Conservation (phyloP, 2,888 invertebrate genomes). For the Dioctria rufipes region DNA sequence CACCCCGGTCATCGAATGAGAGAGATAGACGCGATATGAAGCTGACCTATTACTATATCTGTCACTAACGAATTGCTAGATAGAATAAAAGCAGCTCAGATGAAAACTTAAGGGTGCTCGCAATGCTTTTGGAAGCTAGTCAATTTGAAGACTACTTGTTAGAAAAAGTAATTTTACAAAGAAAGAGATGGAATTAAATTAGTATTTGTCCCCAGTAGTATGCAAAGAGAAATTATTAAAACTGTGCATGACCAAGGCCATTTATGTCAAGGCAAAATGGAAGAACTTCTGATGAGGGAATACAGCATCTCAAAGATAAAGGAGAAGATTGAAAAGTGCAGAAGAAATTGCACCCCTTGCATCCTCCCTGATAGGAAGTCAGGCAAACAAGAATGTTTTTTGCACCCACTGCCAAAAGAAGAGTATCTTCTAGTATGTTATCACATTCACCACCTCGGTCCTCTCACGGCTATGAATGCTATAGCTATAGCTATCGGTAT, state of each 20-base stretch:
- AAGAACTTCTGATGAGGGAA: neutral
- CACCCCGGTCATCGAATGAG: slow-evolving; percentile 53
- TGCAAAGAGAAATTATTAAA: slow-evolving; percentile 60
- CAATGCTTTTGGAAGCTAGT: slow-evolving; percentile 36
- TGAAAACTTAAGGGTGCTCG: slow-evolving; percentile 29
- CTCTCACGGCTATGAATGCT: slow-evolving; percentile 56
- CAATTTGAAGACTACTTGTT: slow-evolving; percentile 47
- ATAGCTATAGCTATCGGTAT: slow-evolving; percentile 1
- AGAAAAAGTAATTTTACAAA: slow-evolving; percentile 3
- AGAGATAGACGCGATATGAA: slow-evolving; percentile 57
- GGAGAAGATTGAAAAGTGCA: no score
- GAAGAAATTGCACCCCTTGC: slow-evolving; percentile 49
- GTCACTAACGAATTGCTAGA: slow-evolving; percentile 27
- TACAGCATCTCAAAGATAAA: no score
- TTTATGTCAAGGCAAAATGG: neutral
- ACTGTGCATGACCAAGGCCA: neutral
- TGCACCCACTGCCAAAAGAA: slow-evolving; percentile 59
- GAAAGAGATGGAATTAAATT: no score
- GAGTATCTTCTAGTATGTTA: slow-evolving; percentile 62
- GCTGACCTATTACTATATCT: neutral
- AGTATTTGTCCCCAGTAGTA: slow-evolving; percentile 15
- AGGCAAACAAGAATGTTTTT: no score
- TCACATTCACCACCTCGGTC: slow-evolving; percentile 66
- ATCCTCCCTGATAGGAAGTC: slow-evolving; percentile 61
- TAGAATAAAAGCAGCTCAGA: slow-evolving; percentile 18